Base-by-base conservation (phyloP, 2,888 invertebrate genomes). In the Phytoseiulus persimilis region DNA sequence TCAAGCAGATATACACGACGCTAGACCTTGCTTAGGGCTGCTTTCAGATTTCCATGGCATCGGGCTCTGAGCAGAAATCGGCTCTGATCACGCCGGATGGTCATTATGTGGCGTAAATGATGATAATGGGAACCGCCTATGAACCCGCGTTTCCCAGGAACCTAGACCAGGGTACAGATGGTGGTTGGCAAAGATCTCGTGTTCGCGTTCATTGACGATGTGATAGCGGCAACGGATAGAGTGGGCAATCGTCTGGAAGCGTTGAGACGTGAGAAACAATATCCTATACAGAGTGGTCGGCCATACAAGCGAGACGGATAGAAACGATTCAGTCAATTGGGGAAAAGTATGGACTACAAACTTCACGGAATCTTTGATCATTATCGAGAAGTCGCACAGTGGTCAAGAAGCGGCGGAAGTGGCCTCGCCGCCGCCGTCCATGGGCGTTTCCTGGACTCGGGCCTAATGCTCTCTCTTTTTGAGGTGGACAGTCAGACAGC, bases 61-160 rank as follows among this genome's bases (percentile, higher is more conserved):
- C 31, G 0, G 89, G 90, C 0, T 90, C 90, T 39, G 83, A 31
- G 0, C 46, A 23, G 0, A 91, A 91, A 65, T 89, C 89, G 23
- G 90, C 90, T 0, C 90, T 91, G 83, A 39, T 46, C 31, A 90
- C 90, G 23, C 90, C 83, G 14, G 33, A 90, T 23, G 90, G 89
- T 18, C 39, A 83, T 14, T 91, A 83, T 46, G 89, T 90, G 89
- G 90, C 23, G 0, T 14, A 32, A 3, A 89, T 90, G 23, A 84
- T 91, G 90, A 90, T 89, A 0, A 90, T 91, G 33, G 90, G 91
- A 9, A 23, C 90, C 11, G 28, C 45, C 14, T 89, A 89, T 14
- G 90, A 89, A 18, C 90, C 90, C 0, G 90, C 90, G 6, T 89
- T 18, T 91, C 90, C 84, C 90, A 90, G 84, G 3, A 87, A 23